A percentile compares a stretch with the other conserved stretches of the same genome.
Conservation (phyloP, 2,888 invertebrate genomes). For the Noctua fimbriata region DNA sequence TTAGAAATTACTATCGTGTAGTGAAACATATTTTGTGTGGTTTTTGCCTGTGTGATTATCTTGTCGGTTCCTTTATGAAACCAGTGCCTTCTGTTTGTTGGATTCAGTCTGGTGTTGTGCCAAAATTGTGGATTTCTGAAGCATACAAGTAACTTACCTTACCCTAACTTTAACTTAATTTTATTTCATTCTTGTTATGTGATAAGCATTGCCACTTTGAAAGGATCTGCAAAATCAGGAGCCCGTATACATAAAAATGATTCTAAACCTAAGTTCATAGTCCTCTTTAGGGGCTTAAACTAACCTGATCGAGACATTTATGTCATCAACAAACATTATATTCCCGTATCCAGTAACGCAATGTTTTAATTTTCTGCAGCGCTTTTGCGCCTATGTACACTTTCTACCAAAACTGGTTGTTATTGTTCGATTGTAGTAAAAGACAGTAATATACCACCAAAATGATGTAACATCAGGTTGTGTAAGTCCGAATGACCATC, state of each 20-base stretch:
- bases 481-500: conserved; percentile 48
- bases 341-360: background rate
- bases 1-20: conserved; percentile 56
- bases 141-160: conserved; percentile 24
- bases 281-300: background rate
- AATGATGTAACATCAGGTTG: conserved; percentile 53
- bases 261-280: background rate
- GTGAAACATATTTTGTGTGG: conserved; percentile 42
- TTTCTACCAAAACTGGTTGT: conserved; percentile 29
- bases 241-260: background rate
- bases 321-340: background rate
- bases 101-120: conserved; percentile 29
- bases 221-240: background rate
- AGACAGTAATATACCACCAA: conserved; percentile 16
- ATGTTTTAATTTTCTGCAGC: background rate
- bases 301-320: background rate
- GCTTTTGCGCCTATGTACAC: background rate
- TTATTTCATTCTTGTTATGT: background rate
- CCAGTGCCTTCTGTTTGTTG: conserved; percentile 36
- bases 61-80: conserved; percentile 37
- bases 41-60: conserved; percentile 44
- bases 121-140: conserved; percentile 28
- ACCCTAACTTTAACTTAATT: conserved; percentile 1
- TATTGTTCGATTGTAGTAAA: conserved; percentile 51
- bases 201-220: background rate